phyloP scores from a whole-genome alignment of 2,113 vertebrate species.

The Scopus umbretta region DNA sequence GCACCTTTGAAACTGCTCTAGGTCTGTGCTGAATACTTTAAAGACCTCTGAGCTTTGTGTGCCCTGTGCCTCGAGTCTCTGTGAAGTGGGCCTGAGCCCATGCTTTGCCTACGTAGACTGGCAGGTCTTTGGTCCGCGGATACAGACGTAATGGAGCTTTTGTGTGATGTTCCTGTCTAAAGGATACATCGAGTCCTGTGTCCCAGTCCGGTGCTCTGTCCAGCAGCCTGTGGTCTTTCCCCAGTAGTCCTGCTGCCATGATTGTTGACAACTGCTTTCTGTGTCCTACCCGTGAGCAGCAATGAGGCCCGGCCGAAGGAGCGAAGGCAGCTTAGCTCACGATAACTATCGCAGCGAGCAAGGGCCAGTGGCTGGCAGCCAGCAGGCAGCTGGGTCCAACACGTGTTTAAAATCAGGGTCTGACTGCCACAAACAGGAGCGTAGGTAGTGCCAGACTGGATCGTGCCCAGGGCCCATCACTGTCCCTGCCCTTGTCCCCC shows the following conservation, averaged over 20 bases:
- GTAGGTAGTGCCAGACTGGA: not conserved
- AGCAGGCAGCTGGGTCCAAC: not conserved
- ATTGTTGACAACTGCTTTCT: not conserved
- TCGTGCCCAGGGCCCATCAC: not conserved
- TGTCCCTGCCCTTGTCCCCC: rapidly evolving
- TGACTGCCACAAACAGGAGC: not conserved
- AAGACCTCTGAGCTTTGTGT: not conserved
- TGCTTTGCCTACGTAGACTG: not conserved
- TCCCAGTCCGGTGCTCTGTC: not conserved
- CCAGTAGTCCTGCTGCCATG: not conserved
- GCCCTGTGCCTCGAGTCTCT: not conserved
- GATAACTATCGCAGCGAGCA: not conserved
- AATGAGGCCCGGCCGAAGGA: not conserved
- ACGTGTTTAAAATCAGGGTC: not conserved
- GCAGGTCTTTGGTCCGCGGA: not conserved
- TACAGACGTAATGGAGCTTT: rapidly evolving
- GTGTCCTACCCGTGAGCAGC: not conserved
- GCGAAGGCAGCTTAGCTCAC: not conserved
- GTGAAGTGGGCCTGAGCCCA: not conserved
- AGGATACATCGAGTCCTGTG: not conserved
- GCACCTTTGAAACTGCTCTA: not conserved
- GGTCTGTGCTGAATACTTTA: not conserved
- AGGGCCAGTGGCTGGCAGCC: not conserved
- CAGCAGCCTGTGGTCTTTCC: not conserved
- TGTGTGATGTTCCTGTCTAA: not conserved